Evolutionary conservation across 1,140 invertebrate genomes (phyloP).

Genomic region (Globodera rostochiensis): DNA sequence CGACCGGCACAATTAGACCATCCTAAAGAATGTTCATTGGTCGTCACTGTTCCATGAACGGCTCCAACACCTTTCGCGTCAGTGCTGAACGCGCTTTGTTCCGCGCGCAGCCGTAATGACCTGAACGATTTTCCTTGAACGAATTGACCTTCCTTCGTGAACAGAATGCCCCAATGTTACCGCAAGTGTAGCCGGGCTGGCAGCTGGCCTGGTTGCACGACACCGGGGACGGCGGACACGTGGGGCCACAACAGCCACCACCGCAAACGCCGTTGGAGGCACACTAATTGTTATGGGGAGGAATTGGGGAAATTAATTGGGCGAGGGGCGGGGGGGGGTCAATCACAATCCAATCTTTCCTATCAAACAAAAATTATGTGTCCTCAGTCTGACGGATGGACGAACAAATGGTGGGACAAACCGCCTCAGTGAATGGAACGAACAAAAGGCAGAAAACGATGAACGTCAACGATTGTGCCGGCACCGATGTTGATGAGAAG

Average conservation of each 20-base stretch:
- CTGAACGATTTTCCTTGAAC: constrained; percentile 9
- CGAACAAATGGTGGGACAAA: neutral
- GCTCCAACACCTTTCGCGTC: constrained; percentile 40
- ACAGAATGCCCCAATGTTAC: constrained; percentile 18
- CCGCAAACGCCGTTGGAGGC: constrained; percentile 40
- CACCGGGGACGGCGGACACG: constrained; percentile 37
- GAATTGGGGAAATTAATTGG: neutral
- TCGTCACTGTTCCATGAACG: neutral
- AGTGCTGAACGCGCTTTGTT: constrained; percentile 53
- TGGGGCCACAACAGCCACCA: constrained; percentile 28
- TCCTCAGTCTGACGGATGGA: neutral
- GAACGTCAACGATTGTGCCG: neutral
- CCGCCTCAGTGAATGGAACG: neutral
- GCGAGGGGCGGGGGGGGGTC: no score
- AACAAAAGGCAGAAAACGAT: neutral
- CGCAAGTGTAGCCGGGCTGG: constrained; percentile 55
- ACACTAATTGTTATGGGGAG: constrained; percentile 26
- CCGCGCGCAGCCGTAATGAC: constrained; percentile 54
- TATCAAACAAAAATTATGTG: neutral
- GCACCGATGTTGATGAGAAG: neutral
- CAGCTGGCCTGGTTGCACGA: constrained; percentile 39
- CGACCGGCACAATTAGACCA: constrained; percentile 51
- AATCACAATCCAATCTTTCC: no score
- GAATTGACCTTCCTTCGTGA: neutral
- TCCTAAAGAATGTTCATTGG: constrained; percentile 34